A percentile compares a stretch with the other conserved stretches of the same genome.
These are phyloP conservation scores for Bombus terrestris DNA, from an alignment of 1,140 invertebrate species.

Conservation along the genomic window DNA sequence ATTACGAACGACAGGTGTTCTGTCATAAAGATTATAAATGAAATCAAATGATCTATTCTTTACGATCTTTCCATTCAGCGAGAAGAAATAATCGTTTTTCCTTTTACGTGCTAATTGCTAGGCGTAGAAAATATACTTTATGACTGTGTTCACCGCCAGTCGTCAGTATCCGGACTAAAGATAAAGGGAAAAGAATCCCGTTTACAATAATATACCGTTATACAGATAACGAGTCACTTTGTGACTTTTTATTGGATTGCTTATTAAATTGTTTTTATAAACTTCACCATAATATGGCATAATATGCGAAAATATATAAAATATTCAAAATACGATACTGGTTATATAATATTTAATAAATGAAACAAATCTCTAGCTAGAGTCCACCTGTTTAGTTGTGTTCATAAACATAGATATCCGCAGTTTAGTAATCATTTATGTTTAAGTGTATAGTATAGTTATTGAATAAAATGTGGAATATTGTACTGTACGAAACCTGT, in stretches of 20 bases:
- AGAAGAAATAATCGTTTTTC: neutral
- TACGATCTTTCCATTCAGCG: neutral
- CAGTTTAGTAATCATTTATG: no score
- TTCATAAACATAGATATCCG: no score
- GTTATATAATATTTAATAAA: no score
- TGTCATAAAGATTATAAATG: neutral
- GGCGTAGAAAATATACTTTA: neutral
- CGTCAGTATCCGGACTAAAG: neutral
- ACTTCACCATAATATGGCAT: neutral
- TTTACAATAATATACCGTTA: neutral
- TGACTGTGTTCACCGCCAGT: neutral
- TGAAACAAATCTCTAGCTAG: no score
- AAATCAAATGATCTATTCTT: neutral
- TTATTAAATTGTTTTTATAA: neutral
- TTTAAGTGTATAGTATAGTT: no score
- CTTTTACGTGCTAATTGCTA: neutral
- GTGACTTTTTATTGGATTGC: neutral
- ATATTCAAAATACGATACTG: no score
- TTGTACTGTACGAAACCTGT: constrained; percentile 83
- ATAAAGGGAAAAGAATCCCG: neutral
- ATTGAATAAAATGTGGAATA: no score
- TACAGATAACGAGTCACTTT: neutral
- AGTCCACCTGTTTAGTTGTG: no score
- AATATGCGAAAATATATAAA: no score
- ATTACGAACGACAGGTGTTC: no score